Evolutionary conservation across 2,888 invertebrate genomes (phyloP).

Genomic region (Sycophila texana): DNA sequence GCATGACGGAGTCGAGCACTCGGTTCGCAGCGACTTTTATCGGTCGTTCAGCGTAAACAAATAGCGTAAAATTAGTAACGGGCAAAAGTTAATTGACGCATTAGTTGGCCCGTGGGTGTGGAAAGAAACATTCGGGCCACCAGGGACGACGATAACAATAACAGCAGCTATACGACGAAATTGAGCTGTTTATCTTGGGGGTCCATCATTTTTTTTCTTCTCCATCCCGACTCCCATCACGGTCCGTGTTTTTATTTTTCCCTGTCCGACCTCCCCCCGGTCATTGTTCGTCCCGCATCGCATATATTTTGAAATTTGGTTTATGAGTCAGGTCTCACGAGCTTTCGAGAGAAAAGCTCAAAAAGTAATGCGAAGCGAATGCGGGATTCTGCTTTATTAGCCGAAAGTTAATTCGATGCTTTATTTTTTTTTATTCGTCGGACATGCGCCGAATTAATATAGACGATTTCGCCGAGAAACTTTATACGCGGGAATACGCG

Average conservation of each 20-base stretch:
- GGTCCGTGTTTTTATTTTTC: neutral
- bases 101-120: constrained; percentile 20
- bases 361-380: no score
- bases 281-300: neutral
- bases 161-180: constrained; percentile 34
- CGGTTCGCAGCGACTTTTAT: neutral
- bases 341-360: no score
- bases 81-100: constrained; percentile 40
- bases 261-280: neutral
- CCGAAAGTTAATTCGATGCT: neutral
- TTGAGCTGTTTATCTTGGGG: constrained; percentile 47
- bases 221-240: neutral
- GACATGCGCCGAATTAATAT: no score
- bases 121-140: constrained; percentile 41
- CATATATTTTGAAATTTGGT: constrained; percentile 25
- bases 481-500: no score
- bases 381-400: no score
- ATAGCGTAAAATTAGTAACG: constrained; percentile 30
- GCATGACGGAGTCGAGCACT: no score
- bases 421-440: no score
- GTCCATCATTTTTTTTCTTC: neutral
- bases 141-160: constrained; percentile 44
- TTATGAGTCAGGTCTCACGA: neutral
- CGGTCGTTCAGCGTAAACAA: constrained; percentile 12
- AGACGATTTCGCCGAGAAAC: no score